Evolutionary conservation across 2,113 vertebrate species (phyloP).

Genomic region (Platysternon megacephalum): DNA sequence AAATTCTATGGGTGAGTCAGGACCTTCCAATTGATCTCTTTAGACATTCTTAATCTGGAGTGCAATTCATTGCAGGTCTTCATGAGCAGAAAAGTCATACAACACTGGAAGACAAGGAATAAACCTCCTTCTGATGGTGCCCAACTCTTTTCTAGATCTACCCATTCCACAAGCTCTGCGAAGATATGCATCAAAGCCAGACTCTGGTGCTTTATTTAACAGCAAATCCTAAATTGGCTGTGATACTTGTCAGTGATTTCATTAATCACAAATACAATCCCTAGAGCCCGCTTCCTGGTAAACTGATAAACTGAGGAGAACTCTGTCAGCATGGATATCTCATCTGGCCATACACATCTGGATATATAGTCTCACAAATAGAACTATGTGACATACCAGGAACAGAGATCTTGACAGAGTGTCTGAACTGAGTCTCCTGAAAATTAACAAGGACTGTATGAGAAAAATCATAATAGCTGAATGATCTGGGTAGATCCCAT

Average conservation of each 20-base stretch:
- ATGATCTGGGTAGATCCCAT: accelerated
- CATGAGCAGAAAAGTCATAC: not conserved
- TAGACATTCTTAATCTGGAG: not conserved
- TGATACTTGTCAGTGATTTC: not conserved
- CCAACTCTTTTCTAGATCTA: not conserved
- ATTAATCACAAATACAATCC: not conserved
- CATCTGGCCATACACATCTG: not conserved
- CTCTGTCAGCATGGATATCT: not conserved
- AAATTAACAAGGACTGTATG: not conserved
- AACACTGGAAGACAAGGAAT: not conserved
- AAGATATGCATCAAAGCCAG: not conserved
- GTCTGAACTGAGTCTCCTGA: not conserved
- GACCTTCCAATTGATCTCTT: not conserved
- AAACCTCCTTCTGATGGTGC: not conserved
- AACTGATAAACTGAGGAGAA: not conserved
- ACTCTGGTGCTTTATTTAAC: not conserved
- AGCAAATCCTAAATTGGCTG: not conserved
- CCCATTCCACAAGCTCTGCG: not conserved
- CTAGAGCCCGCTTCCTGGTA: not conserved
- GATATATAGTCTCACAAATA: not conserved
- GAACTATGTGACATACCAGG: not conserved
- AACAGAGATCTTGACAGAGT: not conserved
- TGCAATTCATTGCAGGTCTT: not conserved
- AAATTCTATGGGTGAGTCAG: not conserved
- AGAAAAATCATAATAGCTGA: not conserved